Conservation (phyloP, 2,797 vertebrate genomes). For the Leucoraja ocellata region DNA sequence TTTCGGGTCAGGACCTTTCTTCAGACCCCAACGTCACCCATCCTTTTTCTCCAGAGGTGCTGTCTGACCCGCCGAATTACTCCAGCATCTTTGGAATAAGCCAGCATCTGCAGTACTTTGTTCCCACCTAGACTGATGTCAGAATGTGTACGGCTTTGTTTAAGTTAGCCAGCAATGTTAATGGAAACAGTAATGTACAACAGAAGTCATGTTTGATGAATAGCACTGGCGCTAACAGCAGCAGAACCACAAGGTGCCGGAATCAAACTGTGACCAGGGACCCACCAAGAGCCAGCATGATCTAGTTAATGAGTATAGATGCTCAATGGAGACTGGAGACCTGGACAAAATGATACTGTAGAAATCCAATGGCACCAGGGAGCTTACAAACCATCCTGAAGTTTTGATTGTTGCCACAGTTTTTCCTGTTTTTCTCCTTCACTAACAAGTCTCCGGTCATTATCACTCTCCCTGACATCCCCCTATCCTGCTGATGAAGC, state of each 20-base stretch:
- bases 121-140: background rate
- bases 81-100: too few relatives aligned
- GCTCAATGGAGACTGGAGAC: background rate
- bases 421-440: too few relatives aligned
- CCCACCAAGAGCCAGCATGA: background rate
- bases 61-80: too few relatives aligned
- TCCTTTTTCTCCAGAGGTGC: too few relatives aligned
- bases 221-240: background rate
- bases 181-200: background rate
- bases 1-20: too few relatives aligned
- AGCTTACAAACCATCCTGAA: background rate
- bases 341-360: background rate
- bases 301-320: background rate
- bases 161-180: background rate
- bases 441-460: too few relatives aligned
- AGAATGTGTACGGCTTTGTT: background rate
- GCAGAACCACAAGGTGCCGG: background rate
- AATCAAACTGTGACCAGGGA: background rate
- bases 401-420: background rate
- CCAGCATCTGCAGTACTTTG: too few relatives aligned
- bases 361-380: background rate
- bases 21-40: too few relatives aligned
- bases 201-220: too few relatives aligned
- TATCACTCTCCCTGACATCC: too few relatives aligned
- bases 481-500: too few relatives aligned